Evolutionary conservation across 2,113 vertebrate species (phyloP), one percentile per base, ranked within the genome.

Genomic region (Hippocampus mohnikei): DNA sequence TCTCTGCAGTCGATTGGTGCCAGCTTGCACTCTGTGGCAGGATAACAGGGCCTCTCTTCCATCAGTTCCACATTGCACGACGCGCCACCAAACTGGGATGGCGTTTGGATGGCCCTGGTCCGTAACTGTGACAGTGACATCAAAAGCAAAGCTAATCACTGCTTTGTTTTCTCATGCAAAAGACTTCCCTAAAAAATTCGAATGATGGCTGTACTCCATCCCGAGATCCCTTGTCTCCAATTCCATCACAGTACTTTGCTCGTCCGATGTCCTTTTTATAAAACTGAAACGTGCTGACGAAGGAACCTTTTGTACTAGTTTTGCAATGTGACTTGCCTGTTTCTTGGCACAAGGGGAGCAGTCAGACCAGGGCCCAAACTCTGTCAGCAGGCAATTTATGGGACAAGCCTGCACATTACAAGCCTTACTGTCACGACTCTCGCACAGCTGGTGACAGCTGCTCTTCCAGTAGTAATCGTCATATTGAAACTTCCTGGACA

Each of bases 261-360:
- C 8, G 0, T n/a, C n/a, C n/a, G 48, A 50, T 50, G 16, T 15
- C 4, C 33, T 44, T 44, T 12, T 44, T 44, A 13, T 15, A 44
- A 53, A 53, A 53, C 23, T 13, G 12, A 27, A 58, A 27, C 27
- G 11, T 27, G 1, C 55, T 58, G 12, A 27, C n/a, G 6, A 58
- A 73, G 27, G 52, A n/a, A 63, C 2, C 4, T 5, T 40, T 15
- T 62, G 3, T 27, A n/a, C 20, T 33, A 21, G 70, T 63, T 42
- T n/a, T 59, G 48, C 29, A 50, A 63, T 41, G 70, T 13, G 75
- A 77, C 89, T 71, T 88, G 94, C 96, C 89, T 93, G 93, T 87
- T 95, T 97, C 84, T 87, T 88, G 82, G 92, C 68, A 65, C 96
- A 97, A 1, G 95, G 93, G 0, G 95, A 95, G 79, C 96, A 98